phyloP scores from a whole-genome alignment of 2,888 invertebrate species.

The Hyalella azteca region DNA sequence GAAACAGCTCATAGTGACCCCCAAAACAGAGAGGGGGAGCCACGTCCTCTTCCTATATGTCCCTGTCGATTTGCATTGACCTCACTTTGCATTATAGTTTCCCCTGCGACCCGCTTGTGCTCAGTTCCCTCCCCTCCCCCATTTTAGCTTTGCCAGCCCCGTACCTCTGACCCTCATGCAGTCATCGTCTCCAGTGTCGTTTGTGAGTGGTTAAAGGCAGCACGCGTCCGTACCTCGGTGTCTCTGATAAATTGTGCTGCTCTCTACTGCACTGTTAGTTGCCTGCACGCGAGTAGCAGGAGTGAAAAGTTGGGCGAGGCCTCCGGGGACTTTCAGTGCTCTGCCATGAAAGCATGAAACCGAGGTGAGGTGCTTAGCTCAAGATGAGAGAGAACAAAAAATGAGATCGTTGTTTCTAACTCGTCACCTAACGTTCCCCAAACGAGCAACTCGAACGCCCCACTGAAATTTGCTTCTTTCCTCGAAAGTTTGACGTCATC shows the following conservation, averaged over 20 bases:
- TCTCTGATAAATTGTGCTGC: conserved; percentile 17
- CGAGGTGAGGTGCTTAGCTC: too few relatives aligned
- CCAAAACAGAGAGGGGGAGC: too few relatives aligned
- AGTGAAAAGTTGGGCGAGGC: conserved; percentile 22
- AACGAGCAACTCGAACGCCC: too few relatives aligned
- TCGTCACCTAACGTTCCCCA: too few relatives aligned
- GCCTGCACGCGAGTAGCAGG: not conserved
- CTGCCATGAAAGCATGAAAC: too few relatives aligned
- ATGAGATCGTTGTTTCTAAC: too few relatives aligned
- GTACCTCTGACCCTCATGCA: not conserved
- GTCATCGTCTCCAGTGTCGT: conserved; percentile 23
- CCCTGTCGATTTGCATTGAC: conserved; percentile 9
- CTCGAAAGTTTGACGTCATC: too few relatives aligned
- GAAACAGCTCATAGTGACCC: too few relatives aligned
- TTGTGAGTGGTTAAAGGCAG: not conserved
- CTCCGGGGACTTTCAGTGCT: not conserved
- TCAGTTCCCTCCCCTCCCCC: not conserved
- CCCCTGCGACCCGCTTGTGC: not conserved
- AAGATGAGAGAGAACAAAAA: too few relatives aligned
- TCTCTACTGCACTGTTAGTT: not conserved
- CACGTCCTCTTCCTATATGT: not conserved
- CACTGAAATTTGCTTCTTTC: too few relatives aligned
- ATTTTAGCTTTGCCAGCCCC: not conserved
- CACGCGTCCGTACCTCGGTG: not conserved
- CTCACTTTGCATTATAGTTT: conserved; percentile 16